A percentile compares a stretch with the other conserved stretches of the same genome.
phyloP scores from a whole-genome alignment of 2,797 vertebrate genomes.

The Brachyrhaphis roseni region DNA sequence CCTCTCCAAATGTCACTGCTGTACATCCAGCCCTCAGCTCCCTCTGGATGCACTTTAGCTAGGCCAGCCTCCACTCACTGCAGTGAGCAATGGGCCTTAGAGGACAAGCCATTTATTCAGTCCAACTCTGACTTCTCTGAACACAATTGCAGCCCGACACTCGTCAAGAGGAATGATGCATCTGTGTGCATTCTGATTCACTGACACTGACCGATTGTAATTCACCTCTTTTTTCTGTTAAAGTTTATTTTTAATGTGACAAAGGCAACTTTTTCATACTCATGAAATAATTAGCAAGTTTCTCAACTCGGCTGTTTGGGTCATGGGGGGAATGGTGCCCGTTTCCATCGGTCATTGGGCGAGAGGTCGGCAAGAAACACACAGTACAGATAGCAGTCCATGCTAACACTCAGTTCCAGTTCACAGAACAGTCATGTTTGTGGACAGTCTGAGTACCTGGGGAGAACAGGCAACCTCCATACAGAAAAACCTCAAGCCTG shows the following conservation, averaged over 20 bases:
- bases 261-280: neutral
- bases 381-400: neutral
- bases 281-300: neutral
- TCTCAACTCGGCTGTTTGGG: neutral
- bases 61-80: conserved; percentile 9
- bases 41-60: conserved; percentile 51
- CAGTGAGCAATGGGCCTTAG: conserved; percentile 18
- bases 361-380: neutral
- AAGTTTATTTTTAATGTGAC: conserved; percentile 1
- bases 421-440: neutral
- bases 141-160: conserved; percentile 6
- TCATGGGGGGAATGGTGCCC: neutral
- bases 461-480: neutral
- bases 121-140: conserved; percentile 29
- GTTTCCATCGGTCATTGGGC: neutral
- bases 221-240: neutral
- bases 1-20: conserved; percentile 55
- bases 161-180: conserved; percentile 26
- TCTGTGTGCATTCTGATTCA: conserved; percentile 55
- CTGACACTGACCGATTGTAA: conserved; percentile 25
- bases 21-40: conserved; percentile 42
- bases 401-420: neutral
- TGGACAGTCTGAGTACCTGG: neutral
- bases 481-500: neutral
- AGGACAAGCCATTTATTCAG: conserved; percentile 25